A percentile compares a stretch with the other conserved stretches of the same genome.
phyloP scores from a whole-genome alignment of 2,113 vertebrate genomes.

The Ginglymostoma cirratum region DNA sequence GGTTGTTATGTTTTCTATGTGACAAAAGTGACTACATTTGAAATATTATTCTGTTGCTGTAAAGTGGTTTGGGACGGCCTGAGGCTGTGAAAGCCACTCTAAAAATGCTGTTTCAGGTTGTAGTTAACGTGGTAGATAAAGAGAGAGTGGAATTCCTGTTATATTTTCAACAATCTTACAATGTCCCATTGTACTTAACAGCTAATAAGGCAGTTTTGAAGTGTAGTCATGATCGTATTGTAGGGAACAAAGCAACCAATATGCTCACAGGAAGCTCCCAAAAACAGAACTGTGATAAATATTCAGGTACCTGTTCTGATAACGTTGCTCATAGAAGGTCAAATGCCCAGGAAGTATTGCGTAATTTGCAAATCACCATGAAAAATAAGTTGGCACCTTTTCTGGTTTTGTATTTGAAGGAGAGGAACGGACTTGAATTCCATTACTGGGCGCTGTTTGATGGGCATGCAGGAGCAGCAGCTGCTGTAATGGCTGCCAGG shows the following conservation, averaged over 20 bases:
- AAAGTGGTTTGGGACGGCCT: neutral
- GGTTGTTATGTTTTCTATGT: neutral
- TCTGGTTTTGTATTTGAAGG: conserved; percentile 48
- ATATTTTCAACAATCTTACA: neutral
- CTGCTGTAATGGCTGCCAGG: conserved; percentile 80
- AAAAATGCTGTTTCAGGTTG: neutral
- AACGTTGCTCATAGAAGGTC: neutral
- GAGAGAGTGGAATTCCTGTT: neutral
- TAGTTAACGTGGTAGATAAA: neutral
- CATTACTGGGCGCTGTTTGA: conserved; percentile 92
- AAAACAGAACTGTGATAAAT: neutral
- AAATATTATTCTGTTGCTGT: neutral
- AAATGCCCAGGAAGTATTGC: neutral
- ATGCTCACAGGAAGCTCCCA: neutral
- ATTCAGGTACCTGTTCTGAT: neutral
- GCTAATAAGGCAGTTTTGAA: neutral
- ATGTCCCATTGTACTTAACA: neutral
- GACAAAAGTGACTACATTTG: neutral
- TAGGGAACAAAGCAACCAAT: neutral
- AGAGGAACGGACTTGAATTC: conserved; percentile 68
- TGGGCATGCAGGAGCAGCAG: conserved; percentile 83
- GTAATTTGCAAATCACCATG: neutral
- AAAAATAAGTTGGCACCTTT: neutral
- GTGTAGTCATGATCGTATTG: neutral
- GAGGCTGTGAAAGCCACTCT: too few species aligned